Conservation (phyloP, 2,888 invertebrate genomes). For the Alloscopus bannaensis region DNA sequence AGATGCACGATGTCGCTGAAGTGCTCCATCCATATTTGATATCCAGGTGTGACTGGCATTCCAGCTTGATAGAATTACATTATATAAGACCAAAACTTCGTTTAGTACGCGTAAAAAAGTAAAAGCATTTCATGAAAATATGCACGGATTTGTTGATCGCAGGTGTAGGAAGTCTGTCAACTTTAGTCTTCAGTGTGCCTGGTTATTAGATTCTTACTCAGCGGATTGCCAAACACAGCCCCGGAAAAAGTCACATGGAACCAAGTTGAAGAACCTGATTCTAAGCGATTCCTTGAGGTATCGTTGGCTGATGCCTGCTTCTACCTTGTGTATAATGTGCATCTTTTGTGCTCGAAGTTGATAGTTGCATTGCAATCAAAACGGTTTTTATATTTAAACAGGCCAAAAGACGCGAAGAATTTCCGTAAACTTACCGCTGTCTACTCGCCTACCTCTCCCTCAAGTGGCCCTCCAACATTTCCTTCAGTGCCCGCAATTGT, state of each 20-base stretch:
- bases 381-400: constrained; percentile 34
- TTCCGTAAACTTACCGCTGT: constrained; percentile 69
- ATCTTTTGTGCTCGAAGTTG: background rate
- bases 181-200: constrained; percentile 96
- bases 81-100: background rate
- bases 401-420: constrained; percentile 71
- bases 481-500: constrained; percentile 65
- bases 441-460: constrained; percentile 68
- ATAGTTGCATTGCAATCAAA: background rate
- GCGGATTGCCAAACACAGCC: constrained; percentile 83
- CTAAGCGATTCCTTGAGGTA: constrained; percentile 82
- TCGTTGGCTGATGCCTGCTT: background rate
- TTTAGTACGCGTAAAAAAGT: background rate
- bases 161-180: constrained; percentile 95
- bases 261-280: constrained; percentile 85
- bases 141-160: background rate
- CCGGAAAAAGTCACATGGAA: constrained; percentile 85
- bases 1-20: constrained; percentile 98
- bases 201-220: constrained; percentile 96
- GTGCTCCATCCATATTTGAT: constrained; percentile 89
- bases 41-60: constrained; percentile 82
- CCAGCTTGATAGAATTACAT: background rate
- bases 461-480: constrained; percentile 72
- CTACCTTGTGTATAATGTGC: background rate
- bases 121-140: background rate